Conservation (phyloP, 2,797 vertebrate genomes). For the Sparidentex hasta region DNA sequence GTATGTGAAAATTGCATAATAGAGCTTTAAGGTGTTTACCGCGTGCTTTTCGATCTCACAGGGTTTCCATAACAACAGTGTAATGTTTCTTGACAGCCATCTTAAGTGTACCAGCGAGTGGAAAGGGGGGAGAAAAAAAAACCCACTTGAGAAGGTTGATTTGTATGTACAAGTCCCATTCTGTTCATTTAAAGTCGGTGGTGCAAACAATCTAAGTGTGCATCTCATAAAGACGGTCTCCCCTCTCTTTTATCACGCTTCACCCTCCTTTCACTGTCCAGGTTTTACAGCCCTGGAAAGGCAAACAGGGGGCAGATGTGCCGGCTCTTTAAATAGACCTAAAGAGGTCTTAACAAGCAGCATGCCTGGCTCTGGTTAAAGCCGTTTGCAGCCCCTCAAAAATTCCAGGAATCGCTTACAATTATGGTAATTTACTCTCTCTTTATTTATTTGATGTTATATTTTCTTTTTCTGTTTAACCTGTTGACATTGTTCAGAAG, state of each 20-base stretch:
- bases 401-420: conserved; percentile 37
- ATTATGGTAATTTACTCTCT: conserved; percentile 4
- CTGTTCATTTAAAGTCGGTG: conserved; percentile 41
- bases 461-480: not conserved
- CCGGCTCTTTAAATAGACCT: conserved; percentile 75
- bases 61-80: conserved; percentile 61
- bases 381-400: conserved; percentile 28
- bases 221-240: conserved; percentile 52
- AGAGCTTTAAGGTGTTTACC: conserved; percentile 25
- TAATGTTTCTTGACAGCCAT: conserved; percentile 40
- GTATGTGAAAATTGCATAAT: conserved; percentile 18
- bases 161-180: conserved; percentile 34
- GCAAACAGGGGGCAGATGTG: conserved; percentile 80
- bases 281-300: conserved; percentile 78
- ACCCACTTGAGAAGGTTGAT: conserved; percentile 27
- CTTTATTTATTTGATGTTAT: not conserved
- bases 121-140: not conserved
- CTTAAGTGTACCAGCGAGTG: conserved; percentile 20
- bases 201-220: conserved; percentile 48
- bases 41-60: conserved; percentile 31
- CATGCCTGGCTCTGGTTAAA: conserved; percentile 44
- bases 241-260: conserved; percentile 44
- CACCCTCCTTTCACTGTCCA: conserved; percentile 67
- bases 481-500: conserved; percentile 1
- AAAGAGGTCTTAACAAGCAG: conserved; percentile 72